Evolutionary conservation across 1,140 invertebrate genomes (phyloP).

Genomic region (Brachionus paranguensis): DNA sequence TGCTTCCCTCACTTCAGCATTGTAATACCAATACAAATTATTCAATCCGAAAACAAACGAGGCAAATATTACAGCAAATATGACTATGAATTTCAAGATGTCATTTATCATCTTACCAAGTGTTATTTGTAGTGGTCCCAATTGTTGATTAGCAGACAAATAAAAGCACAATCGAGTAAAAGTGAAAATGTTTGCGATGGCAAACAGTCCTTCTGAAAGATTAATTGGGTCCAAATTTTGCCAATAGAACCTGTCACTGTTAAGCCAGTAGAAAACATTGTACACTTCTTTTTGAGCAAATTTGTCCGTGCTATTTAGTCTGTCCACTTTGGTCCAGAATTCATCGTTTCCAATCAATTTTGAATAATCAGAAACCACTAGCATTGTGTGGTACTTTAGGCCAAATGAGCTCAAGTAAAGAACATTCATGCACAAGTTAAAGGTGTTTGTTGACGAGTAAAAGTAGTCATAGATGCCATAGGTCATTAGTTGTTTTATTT

Average conservation of each 20-base stretch:
- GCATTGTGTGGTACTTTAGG: constrained; percentile 41
- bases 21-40: constrained; percentile 56
- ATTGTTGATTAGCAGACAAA: constrained; percentile 56
- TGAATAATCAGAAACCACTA: background rate
- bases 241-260: constrained; percentile 44
- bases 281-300: constrained; percentile 12
- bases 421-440: constrained; percentile 50
- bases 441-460: constrained; percentile 50
- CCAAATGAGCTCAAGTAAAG: constrained; percentile 51
- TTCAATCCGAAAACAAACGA: constrained; percentile 56
- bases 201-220: constrained; percentile 47
- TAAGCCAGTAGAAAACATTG: constrained; percentile 34
- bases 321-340: background rate
- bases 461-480: constrained; percentile 49
- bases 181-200: constrained; percentile 49
- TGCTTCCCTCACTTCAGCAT: constrained; percentile 49
- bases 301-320: background rate
- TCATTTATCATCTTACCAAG: constrained; percentile 55
- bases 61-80: constrained; percentile 49
- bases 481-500: constrained; percentile 50
- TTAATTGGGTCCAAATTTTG: constrained; percentile 47
- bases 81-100: constrained; percentile 46
- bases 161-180: constrained; percentile 54
- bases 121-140: constrained; percentile 55
- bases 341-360: background rate